Evolutionary conservation across 64 coral and sea anemone species (phyloP), one percentile per base, ranked within the genome.

Genomic region (Porites australiensis): DNA sequence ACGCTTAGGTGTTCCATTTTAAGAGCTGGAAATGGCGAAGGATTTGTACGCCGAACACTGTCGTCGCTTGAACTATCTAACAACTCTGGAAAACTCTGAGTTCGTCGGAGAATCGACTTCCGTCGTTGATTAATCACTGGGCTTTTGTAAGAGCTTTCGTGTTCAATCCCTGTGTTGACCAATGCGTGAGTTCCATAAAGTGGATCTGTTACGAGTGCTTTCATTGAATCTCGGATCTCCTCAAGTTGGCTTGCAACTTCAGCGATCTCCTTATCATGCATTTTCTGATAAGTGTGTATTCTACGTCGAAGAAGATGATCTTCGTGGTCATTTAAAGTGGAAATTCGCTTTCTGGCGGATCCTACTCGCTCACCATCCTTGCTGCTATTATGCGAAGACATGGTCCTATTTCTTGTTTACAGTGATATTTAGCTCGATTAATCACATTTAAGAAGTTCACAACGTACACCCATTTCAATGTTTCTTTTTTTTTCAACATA

Each of bases 171-270:
- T 50, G 18, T 6, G 11, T 51, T 19, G 6, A 44, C 4, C 63
- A 84, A n/a, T 12, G 81, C 61, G n/a, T 84, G 81, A 20, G 61
- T 84, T 84, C 81, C 81, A 10, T 68, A 84, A 16, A 70, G 46
- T 21, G 81, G 81, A 84, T 84, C 81, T 21, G 81, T 84, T n/a
- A 37, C 19, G 0, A 84, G 43, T 10, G 61, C 81, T 51, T 51
- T 84, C 81, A 84, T 84, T 2, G 81, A 84, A 22, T 84, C 81
- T 5, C 81, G 63, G 63, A 84, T 84, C 44, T 84, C 81, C 50
- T 68, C 63, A 10, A 84, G 62, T 45, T 84, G 45, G 45, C 63
- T 84, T 50, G 62, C 45, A 21, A 84, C 81, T 15, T 44, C 61
- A 46, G 81, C 63, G 15, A 84, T 84, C 62, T 84, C 81, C 63